Percentiles rank a stretch among this genome's conserved stretches.
Evolutionary conservation across 92 coral and sea anemone species (phyloP).

Genomic region (Epizoanthus stellaris): DNA sequence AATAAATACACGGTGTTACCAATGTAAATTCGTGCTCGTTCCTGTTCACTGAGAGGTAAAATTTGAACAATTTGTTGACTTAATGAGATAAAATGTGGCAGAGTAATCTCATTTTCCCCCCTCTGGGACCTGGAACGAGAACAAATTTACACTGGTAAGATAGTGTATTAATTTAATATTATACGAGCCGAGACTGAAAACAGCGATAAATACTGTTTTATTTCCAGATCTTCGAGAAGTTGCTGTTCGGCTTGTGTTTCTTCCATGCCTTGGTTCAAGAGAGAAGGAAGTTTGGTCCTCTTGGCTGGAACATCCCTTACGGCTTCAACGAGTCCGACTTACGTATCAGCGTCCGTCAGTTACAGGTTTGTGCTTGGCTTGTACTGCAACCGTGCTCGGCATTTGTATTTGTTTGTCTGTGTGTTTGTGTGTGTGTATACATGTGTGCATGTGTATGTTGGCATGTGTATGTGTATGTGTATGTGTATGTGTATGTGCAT

Average conservation of each 20-base stretch:
- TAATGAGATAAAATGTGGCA: no score
- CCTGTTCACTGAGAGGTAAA: no score
- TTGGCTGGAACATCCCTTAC: constrained; percentile 99
- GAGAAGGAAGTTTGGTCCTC: constrained; percentile 97
- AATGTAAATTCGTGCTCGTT: no score
- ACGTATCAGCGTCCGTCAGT: constrained; percentile 95
- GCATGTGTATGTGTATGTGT: neutral
- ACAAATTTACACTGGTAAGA: no score
- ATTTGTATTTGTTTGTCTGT: neutral
- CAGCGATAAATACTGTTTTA: neutral
- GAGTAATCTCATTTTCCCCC: no score
- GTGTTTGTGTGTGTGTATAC: neutral
- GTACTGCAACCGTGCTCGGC: no score
- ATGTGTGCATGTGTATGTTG: neutral
- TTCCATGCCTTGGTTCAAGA: constrained; percentile 99
- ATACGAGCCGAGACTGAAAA: neutral
- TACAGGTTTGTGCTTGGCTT: constrained; percentile 74
- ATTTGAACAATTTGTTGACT: no score
- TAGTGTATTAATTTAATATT: no score
- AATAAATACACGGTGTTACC: no score
- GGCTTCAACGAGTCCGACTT: constrained; percentile 99
- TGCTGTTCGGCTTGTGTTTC: constrained; percentile 96
- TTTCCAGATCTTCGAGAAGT: constrained; percentile 88
- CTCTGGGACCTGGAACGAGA: no score
- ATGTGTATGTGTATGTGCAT: neutral